Evolutionary conservation across 2,113 vertebrate species (phyloP), one percentile per base, ranked within the genome.

Genomic region (Hydrochoerus hydrochaeris): DNA sequence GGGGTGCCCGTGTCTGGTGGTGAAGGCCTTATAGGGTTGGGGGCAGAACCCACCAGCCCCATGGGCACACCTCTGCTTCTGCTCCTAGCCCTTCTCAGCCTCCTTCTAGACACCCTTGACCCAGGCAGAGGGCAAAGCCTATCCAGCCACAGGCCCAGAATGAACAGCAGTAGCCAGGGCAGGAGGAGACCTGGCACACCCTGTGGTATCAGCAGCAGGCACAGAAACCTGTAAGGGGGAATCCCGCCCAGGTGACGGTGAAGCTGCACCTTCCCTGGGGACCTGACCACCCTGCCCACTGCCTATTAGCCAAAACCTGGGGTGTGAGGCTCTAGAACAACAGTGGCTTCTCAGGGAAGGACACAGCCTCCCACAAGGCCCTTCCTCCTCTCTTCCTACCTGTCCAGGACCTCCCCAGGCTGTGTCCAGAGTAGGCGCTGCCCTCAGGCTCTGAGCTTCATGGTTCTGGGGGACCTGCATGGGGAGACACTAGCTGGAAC

Each of bases 41-140:
- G 46, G 28, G 16, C 28, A 35, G 75, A 17, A 32, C 46, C 26
- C 46, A 3, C 11, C 26, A 1, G 24, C 12, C 14, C 24, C 12
- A 1, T 16, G 24, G 71, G 26, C 41, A 6, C 28, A 5, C 13
- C 7, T 0, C 30, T 14, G 28, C 73, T 26, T 28, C 85, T 35
- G 32, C 0, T 46, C 24, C 24, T 9, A 30, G 20, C 58, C 32
- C 5, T 1, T 0, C 35, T 10, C 38, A 0, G 4, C 1, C 7
- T 0, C 7, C 22, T 9, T 0, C 16, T 1, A 0, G 41, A 30
- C 26, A 3, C 44, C 28, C 44, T 22, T 22, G 78, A 35, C 46
- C 32, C 82, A 57, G 57, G 54, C 41, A 32, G 46, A 10, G 32
- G 0, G 1, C 1, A 4, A 1, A 12, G 73, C 41, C 38, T 28